Percentiles rank a stretch among this genome's conserved stretches.
These are phyloP conservation scores for Calliphora vomitoria DNA, from an alignment of 2,888 invertebrate species.

Conservation along the genomic window DNA sequence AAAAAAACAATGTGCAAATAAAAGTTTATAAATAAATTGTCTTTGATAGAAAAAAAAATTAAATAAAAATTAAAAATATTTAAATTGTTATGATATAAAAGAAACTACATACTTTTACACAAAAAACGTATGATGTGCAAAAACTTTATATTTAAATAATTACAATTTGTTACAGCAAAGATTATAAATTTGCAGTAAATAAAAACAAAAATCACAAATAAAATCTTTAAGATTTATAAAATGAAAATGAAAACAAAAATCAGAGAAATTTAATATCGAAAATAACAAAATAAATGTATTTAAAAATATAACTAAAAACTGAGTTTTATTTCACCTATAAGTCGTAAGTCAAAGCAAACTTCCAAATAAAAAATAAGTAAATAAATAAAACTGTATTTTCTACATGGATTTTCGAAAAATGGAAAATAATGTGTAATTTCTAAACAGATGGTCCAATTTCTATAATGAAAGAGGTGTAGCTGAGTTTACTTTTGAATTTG, in stretches of 20 bases:
- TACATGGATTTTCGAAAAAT: too few species aligned
- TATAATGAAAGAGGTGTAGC: too few species aligned
- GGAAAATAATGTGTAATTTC: too few species aligned
- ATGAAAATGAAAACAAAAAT: background rate
- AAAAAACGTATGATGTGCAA: slow-evolving; percentile 15
- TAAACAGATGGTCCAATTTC: too few species aligned
- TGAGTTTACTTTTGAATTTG: too few species aligned
- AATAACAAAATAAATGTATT: slow-evolving; percentile 66
- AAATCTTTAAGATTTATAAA: slow-evolving; percentile 61
- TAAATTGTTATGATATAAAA: slow-evolving; percentile 53
- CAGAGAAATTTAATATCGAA: slow-evolving; percentile 52
- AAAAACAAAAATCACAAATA: slow-evolving; percentile 3
- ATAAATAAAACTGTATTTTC: too few species aligned
- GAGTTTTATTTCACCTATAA: slow-evolving; percentile 51
- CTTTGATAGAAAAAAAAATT: slow-evolving; percentile 29
- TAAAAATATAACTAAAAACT: slow-evolving; percentile 3
- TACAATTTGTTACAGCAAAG: slow-evolving; percentile 30
- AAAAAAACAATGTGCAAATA: too few species aligned
- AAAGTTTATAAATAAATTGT: slow-evolving; percentile 25
- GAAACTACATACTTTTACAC: slow-evolving; percentile 36
- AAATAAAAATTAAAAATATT: slow-evolving; percentile 35
- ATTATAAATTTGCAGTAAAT: slow-evolving; percentile 1
- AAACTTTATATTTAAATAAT: slow-evolving; percentile 30
- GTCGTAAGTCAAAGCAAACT: too few species aligned
- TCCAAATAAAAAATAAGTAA: too few species aligned